phyloP scores from a whole-genome alignment of 2,113 vertebrate genomes.

The Ovibos moschatus region DNA sequence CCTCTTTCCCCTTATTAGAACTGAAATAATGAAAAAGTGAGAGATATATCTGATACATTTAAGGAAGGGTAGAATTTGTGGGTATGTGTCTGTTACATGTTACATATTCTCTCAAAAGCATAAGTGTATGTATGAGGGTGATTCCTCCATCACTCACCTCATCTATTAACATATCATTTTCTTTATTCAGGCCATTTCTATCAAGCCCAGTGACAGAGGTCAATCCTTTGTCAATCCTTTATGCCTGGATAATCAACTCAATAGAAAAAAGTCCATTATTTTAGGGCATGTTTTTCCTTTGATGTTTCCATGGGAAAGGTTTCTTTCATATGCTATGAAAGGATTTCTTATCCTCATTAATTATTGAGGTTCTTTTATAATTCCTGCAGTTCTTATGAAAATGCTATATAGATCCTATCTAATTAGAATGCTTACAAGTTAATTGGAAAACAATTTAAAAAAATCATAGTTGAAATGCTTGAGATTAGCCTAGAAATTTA shows the following conservation, averaged over 20 bases:
- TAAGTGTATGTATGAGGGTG: neutral
- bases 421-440: conserved; percentile 1
- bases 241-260: neutral
- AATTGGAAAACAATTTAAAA: neutral
- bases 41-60: conserved; percentile 1
- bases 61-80: neutral
- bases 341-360: conserved; percentile 39
- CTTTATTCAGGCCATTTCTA: conserved; percentile 24
- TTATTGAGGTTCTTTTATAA: conserved; percentile 31
- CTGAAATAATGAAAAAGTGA: conserved; percentile 44
- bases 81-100: neutral
- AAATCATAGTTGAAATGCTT: conserved; percentile 6
- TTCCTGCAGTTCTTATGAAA: neutral
- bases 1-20: conserved; percentile 34
- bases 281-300: conserved; percentile 29
- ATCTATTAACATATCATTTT: conserved; percentile 15
- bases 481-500: conserved; percentile 3
- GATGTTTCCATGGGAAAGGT: neutral
- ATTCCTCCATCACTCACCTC: neutral
- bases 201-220: neutral
- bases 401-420: neutral
- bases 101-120: neutral
- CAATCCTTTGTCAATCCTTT: neutral
- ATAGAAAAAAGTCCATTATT: neutral
- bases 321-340: neutral